A percentile compares a stretch with the other conserved stretches of the same genome.
phyloP scores from a whole-genome alignment of 92 coral and sea anemone species.

The Paragorgia papillata region DNA sequence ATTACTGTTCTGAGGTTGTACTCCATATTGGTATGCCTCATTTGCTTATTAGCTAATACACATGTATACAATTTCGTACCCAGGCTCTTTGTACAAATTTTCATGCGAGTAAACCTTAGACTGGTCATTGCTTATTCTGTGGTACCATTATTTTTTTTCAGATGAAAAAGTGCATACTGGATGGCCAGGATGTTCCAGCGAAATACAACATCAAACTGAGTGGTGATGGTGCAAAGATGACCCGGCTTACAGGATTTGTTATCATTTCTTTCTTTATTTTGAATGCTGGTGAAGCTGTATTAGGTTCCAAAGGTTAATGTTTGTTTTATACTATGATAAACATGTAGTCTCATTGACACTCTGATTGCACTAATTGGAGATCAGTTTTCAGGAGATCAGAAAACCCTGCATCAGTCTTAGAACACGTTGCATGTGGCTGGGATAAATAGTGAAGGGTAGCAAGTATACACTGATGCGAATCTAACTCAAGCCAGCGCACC shows the following conservation, averaged over 20 bases:
- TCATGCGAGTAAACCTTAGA: slow-evolving; percentile 25
- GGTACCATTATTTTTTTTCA: slow-evolving; percentile 10
- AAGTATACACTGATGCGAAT: slow-evolving; percentile 30
- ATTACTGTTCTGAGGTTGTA: slow-evolving; percentile 19
- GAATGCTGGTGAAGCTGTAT: slow-evolving; percentile 23
- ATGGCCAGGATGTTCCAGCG: slow-evolving; percentile 28
- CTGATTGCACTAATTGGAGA: slow-evolving; percentile 2
- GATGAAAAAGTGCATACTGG: slow-evolving; percentile 31
- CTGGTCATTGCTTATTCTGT: slow-evolving; percentile 29
- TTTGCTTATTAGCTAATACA: slow-evolving; percentile 15
- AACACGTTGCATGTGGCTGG: slow-evolving; percentile 20
- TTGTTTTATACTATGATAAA: slow-evolving; percentile 26
- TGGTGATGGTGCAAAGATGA: slow-evolving; percentile 9
- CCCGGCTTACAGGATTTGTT: slow-evolving; percentile 15
- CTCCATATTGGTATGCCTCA: slow-evolving; percentile 20
- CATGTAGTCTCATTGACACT: slow-evolving; percentile 2
- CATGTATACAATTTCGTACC: slow-evolving; percentile 14
- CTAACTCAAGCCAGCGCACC: slow-evolving; percentile 18
- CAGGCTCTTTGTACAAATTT: slow-evolving; percentile 24
- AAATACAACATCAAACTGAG: slow-evolving; percentile 22
- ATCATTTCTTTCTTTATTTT: slow-evolving; percentile 11
- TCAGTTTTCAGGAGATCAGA: slow-evolving; percentile 16
- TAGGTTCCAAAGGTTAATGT: slow-evolving; percentile 33
- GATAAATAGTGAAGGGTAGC: slow-evolving; percentile 10
- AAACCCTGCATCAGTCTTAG: slow-evolving; percentile 10